Percentiles rank a stretch among this genome's conserved stretches.
phyloP scores from a whole-genome alignment of 2,113 vertebrate species.

The Vidua macroura region DNA sequence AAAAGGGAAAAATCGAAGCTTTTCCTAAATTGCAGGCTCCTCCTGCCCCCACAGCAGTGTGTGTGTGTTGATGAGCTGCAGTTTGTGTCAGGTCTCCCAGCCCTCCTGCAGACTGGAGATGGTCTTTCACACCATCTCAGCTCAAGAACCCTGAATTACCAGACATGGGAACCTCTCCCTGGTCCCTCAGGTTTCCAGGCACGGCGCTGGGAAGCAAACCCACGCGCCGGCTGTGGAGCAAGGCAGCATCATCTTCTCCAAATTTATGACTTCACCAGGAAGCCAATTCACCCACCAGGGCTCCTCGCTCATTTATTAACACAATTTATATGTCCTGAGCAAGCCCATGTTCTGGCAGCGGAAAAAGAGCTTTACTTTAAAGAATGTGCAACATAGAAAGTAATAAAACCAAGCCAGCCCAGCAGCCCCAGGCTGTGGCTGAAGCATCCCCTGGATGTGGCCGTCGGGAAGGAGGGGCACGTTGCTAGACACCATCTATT shows the following conservation, averaged over 20 bases:
- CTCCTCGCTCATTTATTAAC: constrained; percentile 37
- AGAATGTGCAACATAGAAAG: neutral
- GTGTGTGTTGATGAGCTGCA: neutral
- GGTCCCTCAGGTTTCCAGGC: neutral
- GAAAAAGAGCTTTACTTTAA: neutral
- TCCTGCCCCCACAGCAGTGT: rapidly evolving
- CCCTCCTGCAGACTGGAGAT: neutral
- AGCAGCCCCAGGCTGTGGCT: neutral
- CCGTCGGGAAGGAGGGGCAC: rapidly evolving
- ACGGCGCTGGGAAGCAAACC: neutral
- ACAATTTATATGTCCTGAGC: neutral
- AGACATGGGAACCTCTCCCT: neutral
- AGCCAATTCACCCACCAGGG: constrained; percentile 41
- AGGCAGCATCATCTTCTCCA: neutral
- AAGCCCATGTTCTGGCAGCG: neutral
- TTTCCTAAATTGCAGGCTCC: neutral
- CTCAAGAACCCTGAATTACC: neutral
- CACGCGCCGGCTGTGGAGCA: neutral
- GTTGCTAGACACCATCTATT: neutral
- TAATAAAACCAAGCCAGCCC: neutral
- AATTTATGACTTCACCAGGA: constrained; percentile 47
- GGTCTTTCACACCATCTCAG: neutral
- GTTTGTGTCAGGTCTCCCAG: neutral
- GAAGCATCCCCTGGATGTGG: neutral
- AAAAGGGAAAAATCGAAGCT: rapidly evolving